Conservation (phyloP, 2,888 invertebrate species). For the Epinotia ramella region DNA sequence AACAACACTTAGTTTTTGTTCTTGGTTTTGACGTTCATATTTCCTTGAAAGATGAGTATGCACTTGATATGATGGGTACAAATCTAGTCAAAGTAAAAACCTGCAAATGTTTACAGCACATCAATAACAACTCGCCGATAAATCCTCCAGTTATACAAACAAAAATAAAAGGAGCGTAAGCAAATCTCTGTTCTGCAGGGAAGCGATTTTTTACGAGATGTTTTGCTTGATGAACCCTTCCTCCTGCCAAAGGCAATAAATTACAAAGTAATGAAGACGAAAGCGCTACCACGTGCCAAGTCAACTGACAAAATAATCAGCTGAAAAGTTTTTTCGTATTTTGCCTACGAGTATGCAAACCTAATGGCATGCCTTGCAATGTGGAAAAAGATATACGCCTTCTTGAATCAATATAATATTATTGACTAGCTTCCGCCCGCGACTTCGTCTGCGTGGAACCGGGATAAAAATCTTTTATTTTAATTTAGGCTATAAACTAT, state of each 20-base stretch:
- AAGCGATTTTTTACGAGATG: constrained; percentile 46
- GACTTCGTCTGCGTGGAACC: no score
- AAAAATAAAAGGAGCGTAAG: constrained; percentile 38
- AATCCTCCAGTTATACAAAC: constrained; percentile 4
- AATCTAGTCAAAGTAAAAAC: background rate
- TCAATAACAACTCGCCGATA: constrained; percentile 1
- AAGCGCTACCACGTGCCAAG: constrained; percentile 52
- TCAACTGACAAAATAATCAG: constrained; percentile 19
- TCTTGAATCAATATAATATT: no score
- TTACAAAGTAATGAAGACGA: constrained; percentile 62
- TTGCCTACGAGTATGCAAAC: no score
- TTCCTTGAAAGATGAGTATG: no score
- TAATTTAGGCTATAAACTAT: no score
- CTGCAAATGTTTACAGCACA: background rate
- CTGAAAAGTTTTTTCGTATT: background rate
- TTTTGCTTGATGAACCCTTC: constrained; percentile 60
- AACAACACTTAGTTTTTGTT: no score
- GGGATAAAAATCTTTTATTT: no score
- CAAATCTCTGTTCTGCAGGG: constrained; percentile 41
- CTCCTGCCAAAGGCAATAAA: constrained; percentile 59
- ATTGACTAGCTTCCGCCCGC: no score
- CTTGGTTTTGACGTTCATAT: no score
- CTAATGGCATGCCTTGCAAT: no score
- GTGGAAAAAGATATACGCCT: no score
- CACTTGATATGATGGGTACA: background rate